These are phyloP conservation scores for Coryphaenoides rupestris DNA, from an alignment of 2,113 vertebrate species.

Conservation along the genomic window DNA sequence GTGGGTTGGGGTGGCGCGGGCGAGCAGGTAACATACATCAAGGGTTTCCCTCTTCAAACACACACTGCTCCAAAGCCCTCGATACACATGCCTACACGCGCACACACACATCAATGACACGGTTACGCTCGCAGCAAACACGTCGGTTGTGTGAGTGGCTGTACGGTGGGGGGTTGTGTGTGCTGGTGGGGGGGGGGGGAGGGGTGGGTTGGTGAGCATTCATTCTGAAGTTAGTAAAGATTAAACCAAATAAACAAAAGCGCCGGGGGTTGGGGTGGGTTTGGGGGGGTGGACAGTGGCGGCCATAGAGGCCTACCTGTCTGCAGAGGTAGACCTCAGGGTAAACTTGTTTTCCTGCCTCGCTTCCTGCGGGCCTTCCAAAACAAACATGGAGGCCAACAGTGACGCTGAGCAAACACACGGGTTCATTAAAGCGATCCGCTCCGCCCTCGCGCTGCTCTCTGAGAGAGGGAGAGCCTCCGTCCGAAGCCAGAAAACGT, in stretches of 20 bases:
- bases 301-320: slow-evolving; percentile 70
- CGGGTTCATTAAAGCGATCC: slow-evolving; percentile 60
- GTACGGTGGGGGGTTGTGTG: slow-evolving; percentile 45
- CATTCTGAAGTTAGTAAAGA: slow-evolving; percentile 35
- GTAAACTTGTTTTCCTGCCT: slow-evolving; percentile 73
- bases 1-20: slow-evolving; percentile 41
- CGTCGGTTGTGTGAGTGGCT: slow-evolving; percentile 44
- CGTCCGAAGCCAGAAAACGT: no score
- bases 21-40: slow-evolving; percentile 67
- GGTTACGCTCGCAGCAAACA: slow-evolving; percentile 64
- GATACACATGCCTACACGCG: slow-evolving; percentile 5
- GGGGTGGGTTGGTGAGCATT: slow-evolving; percentile 51
- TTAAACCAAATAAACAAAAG: slow-evolving; percentile 24
- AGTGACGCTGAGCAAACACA: slow-evolving; percentile 72
- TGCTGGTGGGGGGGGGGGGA: no score
- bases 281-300: no score
- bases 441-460: slow-evolving; percentile 61
- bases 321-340: slow-evolving; percentile 58
- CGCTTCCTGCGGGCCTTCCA: slow-evolving; percentile 72
- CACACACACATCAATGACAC: slow-evolving; percentile 21
- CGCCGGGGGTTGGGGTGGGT: no score
- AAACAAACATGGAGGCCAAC: slow-evolving; percentile 70
- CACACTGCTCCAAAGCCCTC: slow-evolving; percentile 30
- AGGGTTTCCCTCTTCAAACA: slow-evolving; percentile 67
- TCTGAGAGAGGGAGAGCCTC: slow-evolving; percentile 18